Evolutionary conservation across 2,888 invertebrate species (phyloP).

Genomic region (Agonopterix arenella): DNA sequence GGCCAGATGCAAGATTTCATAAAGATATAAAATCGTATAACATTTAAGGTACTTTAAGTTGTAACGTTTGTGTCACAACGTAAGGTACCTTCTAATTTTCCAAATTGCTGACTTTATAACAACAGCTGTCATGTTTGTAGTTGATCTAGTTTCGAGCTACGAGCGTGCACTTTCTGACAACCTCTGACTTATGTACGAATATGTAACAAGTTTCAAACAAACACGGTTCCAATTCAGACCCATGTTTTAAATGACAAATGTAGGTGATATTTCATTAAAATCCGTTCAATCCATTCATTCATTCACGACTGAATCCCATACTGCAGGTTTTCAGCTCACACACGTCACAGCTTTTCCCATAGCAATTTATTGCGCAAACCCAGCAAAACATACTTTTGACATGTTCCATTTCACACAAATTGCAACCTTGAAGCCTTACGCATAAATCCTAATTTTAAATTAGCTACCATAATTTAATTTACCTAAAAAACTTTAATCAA

Average conservation of each 20-base stretch:
- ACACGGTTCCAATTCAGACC: too few species aligned
- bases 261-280: conserved; percentile 2
- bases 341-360: conserved; percentile 12
- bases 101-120: too few species aligned
- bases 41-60: too few species aligned
- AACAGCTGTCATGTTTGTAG: conserved; percentile 6
- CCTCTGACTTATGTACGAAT: too few species aligned
- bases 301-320: conserved; percentile 4
- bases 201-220: too few species aligned
- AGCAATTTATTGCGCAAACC: conserved; percentile 5
- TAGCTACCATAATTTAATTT: neutral
- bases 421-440: neutral
- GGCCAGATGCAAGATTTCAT: too few species aligned
- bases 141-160: too few species aligned
- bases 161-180: too few species aligned
- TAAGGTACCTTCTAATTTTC: too few species aligned
- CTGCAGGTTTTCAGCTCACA: conserved; percentile 10
- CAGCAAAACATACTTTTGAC: neutral
- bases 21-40: too few species aligned
- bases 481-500: neutral
- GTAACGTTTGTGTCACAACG: too few species aligned
- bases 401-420: neutral
- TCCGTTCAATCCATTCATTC: conserved; percentile 1
- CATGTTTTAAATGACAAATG: neutral
- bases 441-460: conserved; percentile 1